These are phyloP conservation scores for Microcebus jonahi DNA, from an alignment of 2,113 vertebrate species.

Conservation along the genomic window DNA sequence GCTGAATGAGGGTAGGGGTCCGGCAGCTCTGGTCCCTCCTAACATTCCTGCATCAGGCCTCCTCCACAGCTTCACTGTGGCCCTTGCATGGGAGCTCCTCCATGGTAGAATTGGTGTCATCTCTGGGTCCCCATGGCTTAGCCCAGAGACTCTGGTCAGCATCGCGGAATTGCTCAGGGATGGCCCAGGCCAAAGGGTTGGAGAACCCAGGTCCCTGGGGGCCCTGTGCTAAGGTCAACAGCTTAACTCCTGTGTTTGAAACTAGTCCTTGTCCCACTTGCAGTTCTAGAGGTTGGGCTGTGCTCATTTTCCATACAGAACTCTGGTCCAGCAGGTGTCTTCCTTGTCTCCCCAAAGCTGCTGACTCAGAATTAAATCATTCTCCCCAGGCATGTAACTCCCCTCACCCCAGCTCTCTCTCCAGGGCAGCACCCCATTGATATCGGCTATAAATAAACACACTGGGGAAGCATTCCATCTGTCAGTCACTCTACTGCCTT, in stretches of 20 bases:
- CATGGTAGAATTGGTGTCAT: not conserved
- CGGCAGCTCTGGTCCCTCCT: not conserved
- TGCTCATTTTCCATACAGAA: not conserved
- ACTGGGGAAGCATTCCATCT: not conserved
- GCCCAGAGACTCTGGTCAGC: not conserved
- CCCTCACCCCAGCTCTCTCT: not conserved
- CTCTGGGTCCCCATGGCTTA: not conserved
- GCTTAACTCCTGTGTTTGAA: not conserved
- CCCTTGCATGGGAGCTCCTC: not conserved
- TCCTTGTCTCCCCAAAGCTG: slow-evolving; percentile 19
- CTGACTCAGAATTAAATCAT: slow-evolving; percentile 36
- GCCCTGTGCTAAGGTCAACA: not conserved
- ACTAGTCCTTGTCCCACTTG: not conserved
- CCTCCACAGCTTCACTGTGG: not conserved
- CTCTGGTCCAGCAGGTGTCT: not conserved
- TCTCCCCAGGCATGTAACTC: not conserved
- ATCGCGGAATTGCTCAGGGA: not conserved
- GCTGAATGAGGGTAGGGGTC: not conserved
- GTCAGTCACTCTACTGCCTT: not conserved
- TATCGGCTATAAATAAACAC: not conserved
- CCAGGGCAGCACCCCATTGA: not conserved
- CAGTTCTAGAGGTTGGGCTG: not conserved
- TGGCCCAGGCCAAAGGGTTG: not conserved
- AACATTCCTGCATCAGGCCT: not conserved
- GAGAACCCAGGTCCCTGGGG: not conserved